These are phyloP conservation scores for Sminthurides aquaticus DNA, from an alignment of 2,888 invertebrate species.

Conservation along the genomic window DNA sequence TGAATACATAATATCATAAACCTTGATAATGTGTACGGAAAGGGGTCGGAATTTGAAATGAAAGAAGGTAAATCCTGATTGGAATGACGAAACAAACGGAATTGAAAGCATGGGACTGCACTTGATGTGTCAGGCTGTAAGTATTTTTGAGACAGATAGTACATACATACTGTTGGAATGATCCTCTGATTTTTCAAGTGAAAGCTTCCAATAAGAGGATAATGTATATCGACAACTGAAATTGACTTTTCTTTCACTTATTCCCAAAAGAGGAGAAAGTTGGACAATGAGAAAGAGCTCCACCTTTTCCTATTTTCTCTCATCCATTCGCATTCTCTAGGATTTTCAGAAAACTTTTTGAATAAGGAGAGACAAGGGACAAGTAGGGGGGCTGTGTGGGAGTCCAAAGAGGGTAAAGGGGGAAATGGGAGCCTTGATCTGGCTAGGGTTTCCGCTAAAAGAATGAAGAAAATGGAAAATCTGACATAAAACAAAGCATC, in stretches of 20 bases:
- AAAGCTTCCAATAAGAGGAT: constrained; percentile 13
- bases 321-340: background rate
- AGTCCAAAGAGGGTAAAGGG: too few species aligned
- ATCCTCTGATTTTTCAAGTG: constrained; percentile 13
- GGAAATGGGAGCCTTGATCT: too few species aligned
- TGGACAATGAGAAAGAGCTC: constrained; percentile 15
- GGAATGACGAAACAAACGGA: too few species aligned
- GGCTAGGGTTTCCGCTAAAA: too few species aligned
- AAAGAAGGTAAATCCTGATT: too few species aligned
- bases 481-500: too few species aligned
- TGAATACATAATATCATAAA: background rate
- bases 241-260: constrained; percentile 15
- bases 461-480: too few species aligned
- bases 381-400: too few species aligned
- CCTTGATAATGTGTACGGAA: background rate
- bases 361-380: too few species aligned
- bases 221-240: constrained; percentile 15
- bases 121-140: too few species aligned
- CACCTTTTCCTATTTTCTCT: constrained; percentile 14
- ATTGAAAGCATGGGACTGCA: too few species aligned
- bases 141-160: too few species aligned
- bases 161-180: background rate
- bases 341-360: background rate
- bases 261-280: constrained; percentile 5
- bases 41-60: background rate